These are phyloP conservation scores for Meliscaeva auricollis DNA, from an alignment of 2,888 invertebrate species.

Conservation along the genomic window DNA sequence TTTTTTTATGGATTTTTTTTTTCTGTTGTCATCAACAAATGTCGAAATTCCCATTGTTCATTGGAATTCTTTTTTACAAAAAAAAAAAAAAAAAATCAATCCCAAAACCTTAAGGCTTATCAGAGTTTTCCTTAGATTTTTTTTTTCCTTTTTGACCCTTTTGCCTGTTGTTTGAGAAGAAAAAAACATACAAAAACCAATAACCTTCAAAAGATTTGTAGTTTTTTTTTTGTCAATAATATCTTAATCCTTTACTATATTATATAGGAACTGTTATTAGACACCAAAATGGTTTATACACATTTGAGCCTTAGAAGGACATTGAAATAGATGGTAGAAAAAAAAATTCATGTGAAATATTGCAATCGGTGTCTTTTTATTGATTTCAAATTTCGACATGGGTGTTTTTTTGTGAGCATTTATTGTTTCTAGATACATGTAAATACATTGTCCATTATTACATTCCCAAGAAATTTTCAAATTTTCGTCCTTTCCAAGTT, in stretches of 20 bases:
- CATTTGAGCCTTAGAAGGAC: background rate
- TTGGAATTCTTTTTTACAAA: background rate
- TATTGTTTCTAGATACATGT: too few relatives aligned
- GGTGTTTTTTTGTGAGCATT: too few relatives aligned
- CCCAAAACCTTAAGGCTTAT: constrained; percentile 3
- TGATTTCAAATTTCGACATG: background rate
- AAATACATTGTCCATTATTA: too few relatives aligned
- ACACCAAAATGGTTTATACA: background rate
- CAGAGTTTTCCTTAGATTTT: background rate
- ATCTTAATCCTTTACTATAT: background rate
- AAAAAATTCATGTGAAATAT: constrained; percentile 2
- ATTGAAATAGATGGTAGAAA: background rate
- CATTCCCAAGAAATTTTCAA: too few relatives aligned
- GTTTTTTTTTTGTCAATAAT: background rate
- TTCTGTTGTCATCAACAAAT: background rate
- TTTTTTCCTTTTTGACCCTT: background rate
- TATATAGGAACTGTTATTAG: background rate
- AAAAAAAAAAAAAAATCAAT: too few relatives aligned
- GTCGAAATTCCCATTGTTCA: background rate
- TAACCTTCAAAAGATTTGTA: background rate
- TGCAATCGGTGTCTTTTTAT: constrained; percentile 5
- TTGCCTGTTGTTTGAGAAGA: too few relatives aligned
- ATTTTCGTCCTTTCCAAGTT: too few relatives aligned
- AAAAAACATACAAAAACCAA: constrained; percentile 1
- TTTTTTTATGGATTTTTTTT: background rate